Evolutionary conservation across 2,888 invertebrate genomes (phyloP), one percentile per base, ranked within the genome.

Genomic region (Antheraea assamensis): DNA sequence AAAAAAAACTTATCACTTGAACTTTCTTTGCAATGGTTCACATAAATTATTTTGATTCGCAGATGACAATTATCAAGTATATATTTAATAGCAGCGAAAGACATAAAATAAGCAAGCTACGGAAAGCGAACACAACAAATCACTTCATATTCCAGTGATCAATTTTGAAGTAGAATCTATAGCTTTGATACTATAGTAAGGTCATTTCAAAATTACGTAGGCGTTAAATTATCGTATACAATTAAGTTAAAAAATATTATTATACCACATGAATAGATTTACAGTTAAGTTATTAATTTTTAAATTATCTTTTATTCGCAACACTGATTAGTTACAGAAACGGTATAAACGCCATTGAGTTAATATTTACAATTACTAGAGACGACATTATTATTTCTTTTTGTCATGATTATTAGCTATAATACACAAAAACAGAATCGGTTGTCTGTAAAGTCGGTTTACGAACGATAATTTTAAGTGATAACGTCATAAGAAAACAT

Each of bases 321-420:
- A 83, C 76, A 79, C 82, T 83, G 84, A 85, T 84, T 78, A 78
- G 75, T 78, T 49, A 83, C 85, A 86, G 88, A 87, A 58, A 58
- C 58, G 24, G 58, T 58, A 58, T 24, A 58, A 58, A 24, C 13
- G 15, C 0, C 58, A 58, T 24, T 24, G 58, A 58, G 24, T 58
- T 58, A 24, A 24, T 58, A n/a, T 58, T 13, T 58, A 58, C 52
- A n/a, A 58, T 58, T 58, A 58, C 58, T 58, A 58, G 58, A 58
- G 2, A 24, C 24, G 58, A 24, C 58, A 58, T 1, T 58, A 21
- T 58, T n/a, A 1, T 8, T 24, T 24, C 24, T 24, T 24, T 58
- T 5, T 42, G 13, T 42, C 10, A 42, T 42, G 10, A 42, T 42
- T 42, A 42, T 42, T 13, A 13, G 13, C 13, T 42, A 13, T 42